Evolutionary conservation across 30 jellyfish, hydroid and myxozoan genomes (phyloP), one percentile per base, ranked within the genome.

Genomic region (Hydra vulgaris): DNA sequence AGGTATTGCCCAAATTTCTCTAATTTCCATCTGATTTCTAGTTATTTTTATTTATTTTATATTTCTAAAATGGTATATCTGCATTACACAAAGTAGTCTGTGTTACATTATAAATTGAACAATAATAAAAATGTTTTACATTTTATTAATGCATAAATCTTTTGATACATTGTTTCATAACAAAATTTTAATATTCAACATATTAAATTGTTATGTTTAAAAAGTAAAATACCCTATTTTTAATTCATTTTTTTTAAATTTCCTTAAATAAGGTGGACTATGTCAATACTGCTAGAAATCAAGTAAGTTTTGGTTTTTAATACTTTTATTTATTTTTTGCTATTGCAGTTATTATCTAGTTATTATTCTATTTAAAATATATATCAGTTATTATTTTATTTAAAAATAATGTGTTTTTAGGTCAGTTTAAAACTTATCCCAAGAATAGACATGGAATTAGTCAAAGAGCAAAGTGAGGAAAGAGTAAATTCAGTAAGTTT

Each of bases 211-310:
- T n/a, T n/a, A n/a, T n/a, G n/a, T n/a, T n/a, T n/a, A n/a, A n/a
- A n/a, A n/a, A n/a, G n/a, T n/a, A n/a, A n/a, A n/a, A n/a, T n/a
- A n/a, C 15, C 1, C 15, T 73, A 12, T 77, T 77, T 21, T 20
- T 19, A 21, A 25, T 23, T 26, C 27, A 25, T 25, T 0, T 1
- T 77, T 77, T 73, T 27, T 17, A 71, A 67, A 19, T 73, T 3
- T 21, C 76, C 66, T 52, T 26, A 12, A 78, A 71, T 24, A 74
- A 92, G 98, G 98, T 92, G 24, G 98, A 92, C 74, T 92, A 86
- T 83, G 98, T 92, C 24, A 92, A 92, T 73, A 92, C 98, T 25
- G 96, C 98, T 27, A 70, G 98, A 61, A 92, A 92, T 55, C 98
- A 92, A 89, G 97, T 86, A 82, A 18, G 73, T 66, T 12, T 20